phyloP scores from a whole-genome alignment of 35 echinoderm and acorn worm genomes.

The Diadema setosum region DNA sequence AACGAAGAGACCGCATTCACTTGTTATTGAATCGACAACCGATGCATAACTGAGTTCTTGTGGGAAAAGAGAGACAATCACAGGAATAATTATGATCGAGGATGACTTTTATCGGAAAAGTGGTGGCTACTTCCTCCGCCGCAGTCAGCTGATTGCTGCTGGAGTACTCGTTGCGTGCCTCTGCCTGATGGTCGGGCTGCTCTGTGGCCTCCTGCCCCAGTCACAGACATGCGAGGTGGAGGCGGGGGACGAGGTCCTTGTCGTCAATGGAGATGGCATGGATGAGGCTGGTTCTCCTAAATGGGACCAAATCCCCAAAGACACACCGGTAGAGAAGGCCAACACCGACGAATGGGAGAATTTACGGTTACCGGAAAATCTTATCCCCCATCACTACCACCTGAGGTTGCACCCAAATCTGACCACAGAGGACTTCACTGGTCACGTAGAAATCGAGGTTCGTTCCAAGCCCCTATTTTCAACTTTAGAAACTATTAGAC shows the following conservation, averaged over 20 bases:
- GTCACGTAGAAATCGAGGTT: conserved; percentile 39
- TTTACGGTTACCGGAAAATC: conserved; percentile 40
- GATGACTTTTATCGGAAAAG: too few species aligned
- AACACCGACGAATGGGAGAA: conserved; percentile 21
- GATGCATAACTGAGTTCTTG: too few species aligned
- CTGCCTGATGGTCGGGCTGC: conserved; percentile 38
- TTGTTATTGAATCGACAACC: too few species aligned
- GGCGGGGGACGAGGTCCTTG: neutral
- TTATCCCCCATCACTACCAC: conserved; percentile 55
- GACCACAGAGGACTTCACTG: conserved; percentile 50
- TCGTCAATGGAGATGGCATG: neutral
- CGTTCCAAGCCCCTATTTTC: too few species aligned
- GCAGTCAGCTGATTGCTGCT: conserved; percentile 36
- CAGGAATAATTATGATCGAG: too few species aligned
- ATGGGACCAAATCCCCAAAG: neutral
- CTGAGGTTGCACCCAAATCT: conserved; percentile 66
- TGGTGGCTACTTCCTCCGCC: neutral
- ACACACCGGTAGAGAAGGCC: neutral
- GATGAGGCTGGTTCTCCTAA: neutral
- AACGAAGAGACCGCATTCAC: too few species aligned
- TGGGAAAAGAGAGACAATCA: too few species aligned
- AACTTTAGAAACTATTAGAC: too few species aligned
- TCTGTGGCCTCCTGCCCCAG: conserved; percentile 53
- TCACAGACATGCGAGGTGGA: conserved; percentile 8
- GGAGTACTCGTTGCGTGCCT: conserved; percentile 4